Evolutionary conservation across 2,113 vertebrate genomes (phyloP).

Genomic region (Malurus alboscapulatus): DNA sequence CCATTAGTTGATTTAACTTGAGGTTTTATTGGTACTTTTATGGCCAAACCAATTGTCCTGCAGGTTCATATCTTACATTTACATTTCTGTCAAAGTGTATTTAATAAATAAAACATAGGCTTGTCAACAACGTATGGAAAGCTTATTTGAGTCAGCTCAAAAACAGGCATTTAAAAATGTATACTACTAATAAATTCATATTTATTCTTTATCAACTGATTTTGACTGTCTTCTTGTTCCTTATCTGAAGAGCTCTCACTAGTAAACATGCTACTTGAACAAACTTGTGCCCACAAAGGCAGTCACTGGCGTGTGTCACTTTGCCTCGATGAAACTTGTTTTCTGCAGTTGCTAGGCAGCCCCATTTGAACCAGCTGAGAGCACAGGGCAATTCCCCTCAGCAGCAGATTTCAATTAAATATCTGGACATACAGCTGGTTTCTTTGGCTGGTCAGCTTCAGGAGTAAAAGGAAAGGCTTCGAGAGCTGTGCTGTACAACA

Average conservation of each 20-base stretch:
- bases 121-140: neutral
- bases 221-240: neutral
- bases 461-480: conserved; percentile 29
- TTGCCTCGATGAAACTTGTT: conserved; percentile 4
- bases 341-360: conserved; percentile 61
- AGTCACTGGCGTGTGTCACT: neutral
- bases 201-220: conserved; percentile 3
- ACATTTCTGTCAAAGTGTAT: neutral
- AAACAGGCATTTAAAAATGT: neutral
- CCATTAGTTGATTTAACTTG: neutral
- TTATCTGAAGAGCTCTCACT: neutral
- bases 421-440: conserved; percentile 41
- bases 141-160: neutral
- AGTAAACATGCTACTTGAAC: neutral
- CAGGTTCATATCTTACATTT: neutral
- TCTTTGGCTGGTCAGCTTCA: conserved; percentile 37
- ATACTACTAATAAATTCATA: neutral
- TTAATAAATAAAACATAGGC: neutral
- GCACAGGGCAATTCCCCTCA: neutral
- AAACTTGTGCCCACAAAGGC: neutral
- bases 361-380: conserved; percentile 52
- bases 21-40: neutral
- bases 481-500: conserved; percentile 17
- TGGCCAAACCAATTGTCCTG: neutral
- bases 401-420: conserved; percentile 48